phyloP scores from a whole-genome alignment of 2,797 vertebrate genomes.

The Manis javanica region DNA sequence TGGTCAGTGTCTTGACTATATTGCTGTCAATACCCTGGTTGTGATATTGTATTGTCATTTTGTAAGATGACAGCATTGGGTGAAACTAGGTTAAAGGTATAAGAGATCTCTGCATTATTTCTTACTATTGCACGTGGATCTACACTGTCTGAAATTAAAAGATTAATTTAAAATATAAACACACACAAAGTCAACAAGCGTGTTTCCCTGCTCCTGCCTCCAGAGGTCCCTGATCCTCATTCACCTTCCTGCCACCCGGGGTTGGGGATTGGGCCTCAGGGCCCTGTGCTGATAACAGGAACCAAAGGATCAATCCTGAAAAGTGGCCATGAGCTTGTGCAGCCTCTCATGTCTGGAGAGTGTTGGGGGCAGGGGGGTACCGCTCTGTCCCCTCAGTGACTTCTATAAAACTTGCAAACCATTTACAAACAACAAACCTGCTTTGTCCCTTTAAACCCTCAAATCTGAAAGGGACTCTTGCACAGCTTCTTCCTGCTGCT shows the following conservation, averaged over 20 bases:
- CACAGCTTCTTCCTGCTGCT: background rate
- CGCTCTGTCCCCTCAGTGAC: constrained; percentile 60
- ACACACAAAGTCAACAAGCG: background rate
- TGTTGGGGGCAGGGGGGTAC: constrained; percentile 45
- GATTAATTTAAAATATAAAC: background rate
- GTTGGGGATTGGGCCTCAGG: background rate
- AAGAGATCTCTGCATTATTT: background rate
- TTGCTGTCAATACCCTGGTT: background rate
- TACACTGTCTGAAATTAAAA: background rate
- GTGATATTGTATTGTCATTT: background rate
- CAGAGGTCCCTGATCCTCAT: background rate
- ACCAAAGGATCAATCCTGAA: constrained; percentile 79
- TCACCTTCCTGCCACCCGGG: background rate
- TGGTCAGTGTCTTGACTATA: background rate
- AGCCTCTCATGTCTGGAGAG: constrained; percentile 68
- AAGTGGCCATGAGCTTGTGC: constrained; percentile 60
- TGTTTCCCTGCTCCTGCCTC: background rate
- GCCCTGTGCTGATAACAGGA: constrained; percentile 79
- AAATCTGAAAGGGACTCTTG: constrained; percentile 81
- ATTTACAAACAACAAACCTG: background rate
- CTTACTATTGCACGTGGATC: background rate
- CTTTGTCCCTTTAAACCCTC: constrained; percentile 78
- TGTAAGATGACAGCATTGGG: no score
- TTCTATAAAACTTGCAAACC: constrained; percentile 45
- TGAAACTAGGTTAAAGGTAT: background rate